A percentile compares a stretch with the other conserved stretches of the same genome.
Evolutionary conservation across 2,888 invertebrate genomes (phyloP).

Genomic region (Phymatocera aterrima): DNA sequence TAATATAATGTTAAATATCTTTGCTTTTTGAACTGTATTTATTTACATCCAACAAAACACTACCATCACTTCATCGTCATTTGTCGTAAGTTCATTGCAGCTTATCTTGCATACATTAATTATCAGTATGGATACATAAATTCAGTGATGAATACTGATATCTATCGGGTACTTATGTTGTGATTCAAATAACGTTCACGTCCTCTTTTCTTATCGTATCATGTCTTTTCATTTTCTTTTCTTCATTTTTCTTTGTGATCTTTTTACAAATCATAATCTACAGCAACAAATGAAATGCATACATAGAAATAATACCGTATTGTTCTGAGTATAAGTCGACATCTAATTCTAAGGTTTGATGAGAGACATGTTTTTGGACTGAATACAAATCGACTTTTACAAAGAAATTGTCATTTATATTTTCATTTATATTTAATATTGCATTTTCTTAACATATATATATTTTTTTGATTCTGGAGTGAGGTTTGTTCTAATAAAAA

Average conservation of each 20-base stretch:
- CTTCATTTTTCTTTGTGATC: background rate
- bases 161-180: background rate
- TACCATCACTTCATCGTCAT: conserved; percentile 57
- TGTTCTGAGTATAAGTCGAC: too few species aligned
- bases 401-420: too few species aligned
- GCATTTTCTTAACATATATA: too few species aligned
- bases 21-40: conserved; percentile 60
- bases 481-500: too few species aligned
- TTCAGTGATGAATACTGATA: background rate
- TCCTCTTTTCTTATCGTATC: conserved; percentile 7
- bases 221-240: too few species aligned
- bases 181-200: background rate
- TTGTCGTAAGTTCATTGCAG: conserved; percentile 51
- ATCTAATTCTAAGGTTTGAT: too few species aligned
- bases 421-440: too few species aligned
- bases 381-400: too few species aligned
- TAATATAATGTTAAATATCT: background rate
- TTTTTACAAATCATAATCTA: conserved; percentile 27
- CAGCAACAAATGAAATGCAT: background rate
- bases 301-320: too few species aligned
- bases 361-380: too few species aligned
- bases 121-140: background rate
- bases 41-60: conserved; percentile 67
- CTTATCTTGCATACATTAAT: conserved; percentile 20
- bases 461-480: too few species aligned